Base-by-base conservation (phyloP, 1,140 invertebrate genomes). In the Camponotus pennsylvanicus region DNA sequence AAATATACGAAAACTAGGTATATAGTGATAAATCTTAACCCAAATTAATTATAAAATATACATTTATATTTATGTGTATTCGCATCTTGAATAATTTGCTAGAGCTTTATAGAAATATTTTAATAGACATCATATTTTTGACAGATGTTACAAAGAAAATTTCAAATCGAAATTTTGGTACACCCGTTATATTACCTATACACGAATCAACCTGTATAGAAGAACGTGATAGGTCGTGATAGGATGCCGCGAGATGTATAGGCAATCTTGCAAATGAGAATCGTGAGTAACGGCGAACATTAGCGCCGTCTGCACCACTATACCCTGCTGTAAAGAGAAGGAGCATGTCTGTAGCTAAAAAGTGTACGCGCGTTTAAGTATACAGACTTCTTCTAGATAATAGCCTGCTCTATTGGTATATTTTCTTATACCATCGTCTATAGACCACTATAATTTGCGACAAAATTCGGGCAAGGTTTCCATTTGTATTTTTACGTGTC, bases 221-320 rank as follows among this genome's bases (percentile, higher is more conserved):
- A 93, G 92, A 89, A 94, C 91, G 92, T 52, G 49, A 52, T 52
- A 52, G 49, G 90, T 92, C 90, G 91, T 93, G 93, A 93, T 94
- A 92, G 93, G 93, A 92, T 93, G 92, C 91, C 90, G 55, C 92
- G 92, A 95, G 94, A 95, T 93, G 92, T 95, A 95, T 94, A 94
- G 94, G 94, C 94, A 95, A 95, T 95, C 93, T 95, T 94, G 94
- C 92, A 94, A 94, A 94, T 94, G 94, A 95, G 94, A 95, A 94
- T 94, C 94, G 94, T 94, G 94, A 94, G 91, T 95, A 94, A 94
- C 93, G 93, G 92, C 85, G 89, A 89, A 91, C 94, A 94, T 95
- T 95, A 95, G 93, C 93, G 93, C 93, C 93, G 93, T 83, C 92
- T 86, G 64, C 49, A 69, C 83, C 71, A 86, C 73, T 83, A 75